Evolutionary conservation across 2,797 vertebrate species (phyloP), one percentile per base, ranked within the genome.

Genomic region (Sorex maritimensis): DNA sequence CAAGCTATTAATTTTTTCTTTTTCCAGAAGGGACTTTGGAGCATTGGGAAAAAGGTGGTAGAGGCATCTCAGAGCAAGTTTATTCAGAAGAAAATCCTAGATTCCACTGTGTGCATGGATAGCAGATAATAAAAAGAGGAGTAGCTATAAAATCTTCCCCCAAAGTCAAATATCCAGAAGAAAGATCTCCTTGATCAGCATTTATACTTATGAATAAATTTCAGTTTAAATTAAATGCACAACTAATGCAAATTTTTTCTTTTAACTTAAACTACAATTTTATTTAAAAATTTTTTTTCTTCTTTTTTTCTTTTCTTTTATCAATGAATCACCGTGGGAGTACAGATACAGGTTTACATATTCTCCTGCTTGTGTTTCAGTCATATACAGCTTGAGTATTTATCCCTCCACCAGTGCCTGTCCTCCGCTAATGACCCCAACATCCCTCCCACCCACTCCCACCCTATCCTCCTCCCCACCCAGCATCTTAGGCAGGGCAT

Each of bases 101-200:
- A 67, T 88, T 80, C 90, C 67, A 41, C 0, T 30, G 26, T 79
- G 44, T 1, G 52, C 80, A 55, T 61, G 34, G 11, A 38, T 71
- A 34, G 28, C 63, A 34, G 67, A 80, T 80, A 41, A 44, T 61
- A 77, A 85, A 89, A 65, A 52, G 63, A 8, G 28, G 17, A 92
- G n/a, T 23, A 79, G 28, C 30, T 71, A 6, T 38, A n/a, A 52
- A 72, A 93, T 30, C 23, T 61, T 17, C 84, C 38, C 71, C 86
- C 83, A 74, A 30, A 34, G 5, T 79, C 79, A 41, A 81, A 55
- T 88, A 4, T 84, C 17, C 19, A 55, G 58, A 73, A 83, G 75
- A 92, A 93, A n/a, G 65, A 28, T 55, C 61, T 69, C 87, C 3
- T 19, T 69, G 23, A 19, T 30, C 55, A 86, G 34, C 94, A 90